Conservation (phyloP, 2,888 invertebrate genomes). For the Plebejus melissa region DNA sequence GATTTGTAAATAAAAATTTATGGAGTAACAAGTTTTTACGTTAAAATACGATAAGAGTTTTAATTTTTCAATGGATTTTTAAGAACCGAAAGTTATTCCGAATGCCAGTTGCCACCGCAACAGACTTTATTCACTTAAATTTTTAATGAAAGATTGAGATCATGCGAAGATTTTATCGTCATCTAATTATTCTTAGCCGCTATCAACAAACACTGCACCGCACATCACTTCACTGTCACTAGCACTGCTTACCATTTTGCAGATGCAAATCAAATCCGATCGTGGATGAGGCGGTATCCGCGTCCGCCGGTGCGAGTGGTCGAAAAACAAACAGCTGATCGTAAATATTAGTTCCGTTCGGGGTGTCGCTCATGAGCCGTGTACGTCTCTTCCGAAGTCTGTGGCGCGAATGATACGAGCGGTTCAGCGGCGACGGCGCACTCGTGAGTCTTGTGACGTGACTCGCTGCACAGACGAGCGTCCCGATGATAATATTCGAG, state of each 20-base stretch:
- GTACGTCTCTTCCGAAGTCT: conserved; percentile 60
- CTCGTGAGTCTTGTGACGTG: conserved; percentile 57
- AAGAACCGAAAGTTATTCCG: not conserved
- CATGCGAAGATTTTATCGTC: not conserved
- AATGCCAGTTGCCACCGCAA: not conserved
- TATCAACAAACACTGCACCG: conserved; percentile 22
- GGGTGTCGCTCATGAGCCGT: conserved; percentile 53
- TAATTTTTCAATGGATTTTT: not conserved
- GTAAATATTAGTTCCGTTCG: conserved; percentile 49
- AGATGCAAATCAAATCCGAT: conserved; percentile 42
- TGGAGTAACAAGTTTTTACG: not conserved
- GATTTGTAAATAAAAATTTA: not conserved
- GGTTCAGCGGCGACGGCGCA: conserved; percentile 61
- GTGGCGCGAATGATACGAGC: conserved; percentile 69
- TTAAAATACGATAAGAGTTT: not conserved
- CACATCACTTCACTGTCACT: conserved; percentile 57
- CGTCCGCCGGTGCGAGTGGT: conserved; percentile 41
- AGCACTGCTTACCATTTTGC: conserved; percentile 69
- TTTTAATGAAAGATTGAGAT: not conserved
- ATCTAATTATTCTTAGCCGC: not conserved
- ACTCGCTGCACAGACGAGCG: conserved; percentile 53
- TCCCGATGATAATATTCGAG: conserved; percentile 61
- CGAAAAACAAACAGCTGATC: conserved; percentile 64
- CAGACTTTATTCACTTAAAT: not conserved
- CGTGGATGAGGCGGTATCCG: conserved; percentile 31